Conservation (phyloP, 2,888 invertebrate genomes). For the Calliphora vomitoria region DNA sequence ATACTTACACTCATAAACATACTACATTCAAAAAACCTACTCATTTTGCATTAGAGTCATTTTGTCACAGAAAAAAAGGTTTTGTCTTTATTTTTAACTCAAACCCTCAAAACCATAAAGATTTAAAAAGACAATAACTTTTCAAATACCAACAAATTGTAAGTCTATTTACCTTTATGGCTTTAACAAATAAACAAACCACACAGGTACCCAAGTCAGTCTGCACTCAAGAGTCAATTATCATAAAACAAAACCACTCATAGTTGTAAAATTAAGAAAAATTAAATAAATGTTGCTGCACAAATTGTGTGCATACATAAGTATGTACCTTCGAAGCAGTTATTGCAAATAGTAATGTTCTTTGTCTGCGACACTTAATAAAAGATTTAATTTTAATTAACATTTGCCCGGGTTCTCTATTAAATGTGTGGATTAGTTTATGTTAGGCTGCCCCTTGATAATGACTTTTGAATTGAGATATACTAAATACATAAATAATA, state of each 20-base stretch:
- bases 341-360: background rate
- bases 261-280: constrained; percentile 18
- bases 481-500: background rate
- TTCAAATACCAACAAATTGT: background rate
- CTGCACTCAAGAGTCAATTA: constrained; percentile 19
- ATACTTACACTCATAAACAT: background rate
- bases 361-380: background rate
- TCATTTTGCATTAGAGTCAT: constrained; percentile 42
- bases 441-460: background rate
- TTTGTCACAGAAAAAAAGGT: constrained; percentile 35
- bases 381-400: constrained; percentile 17
- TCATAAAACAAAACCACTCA: background rate
- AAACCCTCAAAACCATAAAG: constrained; percentile 15
- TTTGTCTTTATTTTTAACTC: constrained; percentile 2
- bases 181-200: background rate
- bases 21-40: constrained; percentile 33
- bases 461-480: background rate
- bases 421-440: background rate
- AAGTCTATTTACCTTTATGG: background rate
- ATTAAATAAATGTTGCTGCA: background rate
- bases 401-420: constrained; percentile 8
- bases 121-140: constrained; percentile 12
- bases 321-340: too few relatives aligned
- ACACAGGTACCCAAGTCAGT: background rate
- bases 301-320: constrained; percentile 1